Conservation (phyloP, 2,113 vertebrate genomes). For the Actenoides lindsayi region DNA sequence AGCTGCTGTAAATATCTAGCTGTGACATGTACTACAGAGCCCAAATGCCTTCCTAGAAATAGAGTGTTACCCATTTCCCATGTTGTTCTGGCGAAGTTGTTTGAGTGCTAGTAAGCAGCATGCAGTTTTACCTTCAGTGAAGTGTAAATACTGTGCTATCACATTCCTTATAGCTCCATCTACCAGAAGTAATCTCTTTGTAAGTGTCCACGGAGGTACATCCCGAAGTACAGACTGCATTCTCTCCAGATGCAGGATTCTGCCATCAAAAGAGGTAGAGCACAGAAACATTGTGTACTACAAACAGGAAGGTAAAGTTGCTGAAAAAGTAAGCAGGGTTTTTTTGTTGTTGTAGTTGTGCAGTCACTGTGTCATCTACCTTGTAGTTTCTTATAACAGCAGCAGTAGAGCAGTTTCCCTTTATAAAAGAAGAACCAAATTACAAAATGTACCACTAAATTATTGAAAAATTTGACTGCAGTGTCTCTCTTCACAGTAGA, state of each 20-base stretch:
- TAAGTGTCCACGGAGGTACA: background rate
- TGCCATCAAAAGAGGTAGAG: background rate
- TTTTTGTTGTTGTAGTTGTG: background rate
- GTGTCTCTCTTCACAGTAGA: background rate
- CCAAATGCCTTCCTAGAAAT: background rate
- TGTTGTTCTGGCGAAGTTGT: background rate
- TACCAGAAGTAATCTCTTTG: background rate
- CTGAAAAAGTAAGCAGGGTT: background rate
- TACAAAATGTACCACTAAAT: background rate
- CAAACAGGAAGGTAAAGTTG: background rate
- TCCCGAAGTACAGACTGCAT: background rate
- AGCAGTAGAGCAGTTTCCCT: background rate
- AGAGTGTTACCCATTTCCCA: background rate
- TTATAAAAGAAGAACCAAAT: background rate
- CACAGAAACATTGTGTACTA: background rate
- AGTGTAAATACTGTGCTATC: slow-evolving; percentile 1
- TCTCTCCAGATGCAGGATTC: background rate
- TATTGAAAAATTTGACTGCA: background rate
- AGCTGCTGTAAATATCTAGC: background rate
- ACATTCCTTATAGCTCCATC: slow-evolving; percentile 1
- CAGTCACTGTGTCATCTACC: background rate
- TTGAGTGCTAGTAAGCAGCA: background rate
- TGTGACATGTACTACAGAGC: background rate
- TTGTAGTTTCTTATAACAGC: background rate
- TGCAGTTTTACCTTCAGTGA: slow-evolving; percentile 47